Evolutionary conservation across 92 coral and sea anemone genomes (phyloP).

Genomic region (Scolanthus callimorphus): DNA sequence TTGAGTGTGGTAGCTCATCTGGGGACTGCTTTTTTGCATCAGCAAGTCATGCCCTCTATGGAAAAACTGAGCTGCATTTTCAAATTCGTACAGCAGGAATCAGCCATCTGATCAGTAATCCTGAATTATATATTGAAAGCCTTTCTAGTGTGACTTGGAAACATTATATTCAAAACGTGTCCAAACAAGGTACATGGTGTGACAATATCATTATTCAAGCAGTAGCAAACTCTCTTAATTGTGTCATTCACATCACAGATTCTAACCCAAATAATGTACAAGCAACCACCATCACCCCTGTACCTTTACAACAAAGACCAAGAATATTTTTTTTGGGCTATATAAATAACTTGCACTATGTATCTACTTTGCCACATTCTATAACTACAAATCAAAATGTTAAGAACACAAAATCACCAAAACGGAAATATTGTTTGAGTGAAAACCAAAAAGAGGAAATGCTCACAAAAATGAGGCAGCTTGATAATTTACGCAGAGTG

Average conservation of each 20-base stretch:
- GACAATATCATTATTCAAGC: slow-evolving; percentile 12
- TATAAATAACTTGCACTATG: background rate
- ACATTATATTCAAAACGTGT: slow-evolving; percentile 26
- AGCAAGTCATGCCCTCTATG: slow-evolving; percentile 31
- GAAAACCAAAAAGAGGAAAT: no score
- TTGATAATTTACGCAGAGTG: no score
- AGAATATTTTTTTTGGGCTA: slow-evolving; percentile 5
- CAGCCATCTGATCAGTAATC: slow-evolving; percentile 26
- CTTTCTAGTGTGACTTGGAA: slow-evolving; percentile 14
- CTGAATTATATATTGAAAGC: slow-evolving; percentile 35
- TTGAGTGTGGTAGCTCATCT: slow-evolving; percentile 44
- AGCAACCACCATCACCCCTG: background rate
- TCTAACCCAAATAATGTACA: background rate
- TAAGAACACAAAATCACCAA: no score
- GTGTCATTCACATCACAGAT: slow-evolving; percentile 8
- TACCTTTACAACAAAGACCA: background rate
- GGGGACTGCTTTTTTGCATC: slow-evolving; percentile 49
- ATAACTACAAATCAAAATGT: no score
- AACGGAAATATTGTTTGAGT: no score
- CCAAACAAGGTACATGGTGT: slow-evolving; percentile 30
- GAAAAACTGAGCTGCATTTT: slow-evolving; percentile 33
- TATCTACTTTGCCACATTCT: no score
- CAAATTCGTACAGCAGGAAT: slow-evolving; percentile 41
- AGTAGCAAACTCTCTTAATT: slow-evolving; percentile 14
- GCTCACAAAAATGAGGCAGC: no score